These are phyloP conservation scores for Rhipidura dahli DNA, from an alignment of 2,113 vertebrate genomes.

Conservation along the genomic window DNA sequence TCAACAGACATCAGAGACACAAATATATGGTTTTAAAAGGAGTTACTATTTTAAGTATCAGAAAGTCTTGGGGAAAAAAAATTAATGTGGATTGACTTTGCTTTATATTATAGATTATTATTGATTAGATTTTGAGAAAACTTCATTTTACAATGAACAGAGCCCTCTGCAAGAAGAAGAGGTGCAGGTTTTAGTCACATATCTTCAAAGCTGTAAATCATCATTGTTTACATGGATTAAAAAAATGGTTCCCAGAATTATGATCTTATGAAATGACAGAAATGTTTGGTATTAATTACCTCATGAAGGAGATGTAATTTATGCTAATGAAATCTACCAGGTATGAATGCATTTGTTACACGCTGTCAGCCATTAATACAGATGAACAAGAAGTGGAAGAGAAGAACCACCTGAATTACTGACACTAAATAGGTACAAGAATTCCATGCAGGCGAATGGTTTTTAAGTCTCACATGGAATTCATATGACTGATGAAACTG, in stretches of 20 bases:
- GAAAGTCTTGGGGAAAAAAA: background rate
- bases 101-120: background rate
- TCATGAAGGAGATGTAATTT: constrained; percentile 14
- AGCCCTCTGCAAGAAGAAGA: background rate
- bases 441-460: background rate
- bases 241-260: background rate
- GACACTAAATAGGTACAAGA: background rate
- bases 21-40: background rate
- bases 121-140: background rate
- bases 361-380: background rate
- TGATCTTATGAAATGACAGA: background rate
- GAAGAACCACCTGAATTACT: constrained; percentile 13
- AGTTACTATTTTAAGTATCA: background rate
- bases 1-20: background rate
- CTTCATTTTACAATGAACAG: background rate
- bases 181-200: background rate
- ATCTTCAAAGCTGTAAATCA: background rate
- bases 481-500: background rate
- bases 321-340: constrained; percentile 16
- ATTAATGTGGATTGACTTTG: background rate
- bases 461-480: background rate
- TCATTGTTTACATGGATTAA: background rate
- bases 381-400: constrained; percentile 6
- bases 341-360: background rate
- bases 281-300: constrained; percentile 27